Base-by-base conservation (phyloP, 2,888 invertebrate species). In the Trichopoda pennipes region DNA sequence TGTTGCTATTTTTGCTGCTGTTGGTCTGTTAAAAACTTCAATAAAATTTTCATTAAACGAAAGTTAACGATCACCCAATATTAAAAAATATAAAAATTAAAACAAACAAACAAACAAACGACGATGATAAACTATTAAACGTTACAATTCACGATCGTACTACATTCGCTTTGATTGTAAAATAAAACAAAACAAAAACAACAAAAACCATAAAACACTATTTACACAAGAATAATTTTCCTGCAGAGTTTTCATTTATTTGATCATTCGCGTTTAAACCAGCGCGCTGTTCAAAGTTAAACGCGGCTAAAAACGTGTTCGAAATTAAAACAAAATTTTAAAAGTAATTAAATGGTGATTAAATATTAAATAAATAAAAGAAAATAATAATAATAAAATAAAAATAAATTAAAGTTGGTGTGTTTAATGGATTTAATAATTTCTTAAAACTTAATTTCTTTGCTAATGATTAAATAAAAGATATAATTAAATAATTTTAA, bases 191-290 rank as follows among this genome's bases (percentile, higher is more conserved):
- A 23, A 42, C 10, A 51, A 14, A 56, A 47, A 60, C 66, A 73
- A 61, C 14, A 44, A 17, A 21, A 79, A 79, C 66, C 60, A 66
- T 61, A 68, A 73, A 77, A 63, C 69, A 78, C 78, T 74, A 78
- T 82, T 82, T 64, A 79, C 66, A 75, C 66, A 72, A 82, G 79
- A 82, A 82, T 77, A 87, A 87, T 89, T 90, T 90, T 87, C 88
- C 89, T 85, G 86, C 87, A 86, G 85, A 86, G 88, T 87, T 87
- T 89, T 88, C 86, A 87, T 85, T 86, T 75, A 49, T 84, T 85
- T 87, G 85, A 84, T 89, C 89, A 89, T 88, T 89, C 89, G 89
- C 87, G 84, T 87, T 86, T 85, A 85, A 86, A 78, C 86, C 86
- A 85, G 75, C 85, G 84, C 85, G 82, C 86, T 85, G 86, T 73